A percentile compares a stretch with the other conserved stretches of the same genome.
Evolutionary conservation across 2,888 invertebrate species (phyloP).

Genomic region (Zaprionus obscuricornis): DNA sequence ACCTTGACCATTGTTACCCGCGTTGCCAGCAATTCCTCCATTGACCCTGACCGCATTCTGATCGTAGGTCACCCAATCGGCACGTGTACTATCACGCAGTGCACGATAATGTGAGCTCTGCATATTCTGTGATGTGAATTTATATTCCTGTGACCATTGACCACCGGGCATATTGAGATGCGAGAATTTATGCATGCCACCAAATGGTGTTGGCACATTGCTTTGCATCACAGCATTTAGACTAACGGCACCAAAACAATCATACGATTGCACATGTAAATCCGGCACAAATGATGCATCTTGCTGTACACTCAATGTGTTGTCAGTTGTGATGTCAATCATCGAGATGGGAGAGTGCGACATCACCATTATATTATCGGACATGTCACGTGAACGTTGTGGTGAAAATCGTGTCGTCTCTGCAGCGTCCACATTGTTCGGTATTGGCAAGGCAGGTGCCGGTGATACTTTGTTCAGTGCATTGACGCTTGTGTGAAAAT

Average conservation of each 20-base stretch:
- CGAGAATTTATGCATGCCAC: constrained; percentile 85
- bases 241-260: constrained; percentile 87
- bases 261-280: constrained; percentile 87
- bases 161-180: constrained; percentile 91
- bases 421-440: constrained; percentile 87
- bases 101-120: constrained; percentile 87
- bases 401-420: constrained; percentile 88
- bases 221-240: constrained; percentile 89
- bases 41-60: constrained; percentile 57
- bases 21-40: constrained; percentile 11
- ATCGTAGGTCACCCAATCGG: constrained; percentile 76
- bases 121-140: constrained; percentile 88
- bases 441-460: constrained; percentile 85
- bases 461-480: constrained; percentile 85
- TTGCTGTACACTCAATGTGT: constrained; percentile 37
- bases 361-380: constrained; percentile 86
- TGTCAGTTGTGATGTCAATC: constrained; percentile 77
- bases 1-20: constrained; percentile 39
- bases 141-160: constrained; percentile 88
- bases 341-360: constrained; percentile 81
- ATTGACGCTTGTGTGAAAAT: constrained; percentile 62
- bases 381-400: constrained; percentile 86
- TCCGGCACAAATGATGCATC: constrained; percentile 82
- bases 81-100: constrained; percentile 83
- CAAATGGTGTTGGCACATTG: constrained; percentile 89